These are phyloP conservation scores for Myrmophylax atrothorax DNA, from an alignment of 2,113 vertebrate genomes.

Conservation along the genomic window DNA sequence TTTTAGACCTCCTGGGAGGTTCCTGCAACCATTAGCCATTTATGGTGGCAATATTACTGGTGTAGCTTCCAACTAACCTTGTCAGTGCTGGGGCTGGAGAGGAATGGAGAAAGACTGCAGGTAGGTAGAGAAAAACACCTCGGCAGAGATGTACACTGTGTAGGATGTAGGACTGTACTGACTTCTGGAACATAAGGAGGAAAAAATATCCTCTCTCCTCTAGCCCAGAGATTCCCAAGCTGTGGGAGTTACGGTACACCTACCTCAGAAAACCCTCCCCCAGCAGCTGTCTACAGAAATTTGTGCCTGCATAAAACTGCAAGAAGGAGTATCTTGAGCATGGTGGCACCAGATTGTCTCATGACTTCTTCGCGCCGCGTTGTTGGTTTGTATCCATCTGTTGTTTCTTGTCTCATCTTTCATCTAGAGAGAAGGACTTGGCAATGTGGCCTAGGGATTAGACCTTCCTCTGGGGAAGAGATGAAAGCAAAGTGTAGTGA, in stretches of 20 bases:
- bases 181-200: not conserved
- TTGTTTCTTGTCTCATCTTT: slow-evolving; percentile 18
- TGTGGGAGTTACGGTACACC: not conserved
- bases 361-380: not conserved
- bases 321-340: not conserved
- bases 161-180: not conserved
- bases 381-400: slow-evolving; percentile 26
- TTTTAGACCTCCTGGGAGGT: not conserved
- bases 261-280: slow-evolving; percentile 28
- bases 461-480: not conserved
- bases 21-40: not conserved
- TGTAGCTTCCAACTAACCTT: not conserved
- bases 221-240: slow-evolving; percentile 24
- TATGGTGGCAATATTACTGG: not conserved
- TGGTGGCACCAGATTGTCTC: slow-evolving; percentile 24
- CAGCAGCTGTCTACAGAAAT: slow-evolving; percentile 42
- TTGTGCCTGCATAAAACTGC: not conserved
- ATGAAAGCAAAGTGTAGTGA: not conserved
- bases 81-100: not conserved
- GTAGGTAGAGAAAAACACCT: not conserved
- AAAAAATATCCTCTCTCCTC: not conserved
- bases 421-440: not conserved
- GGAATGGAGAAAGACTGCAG: not conserved
- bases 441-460: not conserved
- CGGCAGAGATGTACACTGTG: not conserved